phyloP scores from a whole-genome alignment of 2,797 vertebrate genomes.

The Yasuhikotakia modesta region DNA sequence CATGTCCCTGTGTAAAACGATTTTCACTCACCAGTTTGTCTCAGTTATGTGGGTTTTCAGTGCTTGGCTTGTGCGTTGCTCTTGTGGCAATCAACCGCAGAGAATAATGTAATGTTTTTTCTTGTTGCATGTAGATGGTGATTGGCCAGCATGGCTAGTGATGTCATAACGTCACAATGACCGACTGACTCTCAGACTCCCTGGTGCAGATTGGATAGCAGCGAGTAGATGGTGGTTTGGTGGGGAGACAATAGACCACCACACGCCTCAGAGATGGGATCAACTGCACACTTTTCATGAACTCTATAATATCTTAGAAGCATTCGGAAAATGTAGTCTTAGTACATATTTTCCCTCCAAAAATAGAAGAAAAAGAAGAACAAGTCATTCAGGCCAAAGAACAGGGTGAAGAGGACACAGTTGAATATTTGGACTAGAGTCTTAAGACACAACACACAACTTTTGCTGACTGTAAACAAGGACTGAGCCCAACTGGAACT shows the following conservation, averaged over 20 bases:
- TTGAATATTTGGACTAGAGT: too few relatives aligned
- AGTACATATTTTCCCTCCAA: too few relatives aligned
- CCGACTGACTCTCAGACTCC: not conserved
- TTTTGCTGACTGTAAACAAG: too few relatives aligned
- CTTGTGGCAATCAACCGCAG: slow-evolving; percentile 1
- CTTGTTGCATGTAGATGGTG: slow-evolving; percentile 1
- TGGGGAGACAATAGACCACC: not conserved
- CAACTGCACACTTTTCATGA: not conserved
- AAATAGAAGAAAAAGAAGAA: too few relatives aligned
- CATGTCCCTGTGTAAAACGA: slow-evolving; percentile 7
- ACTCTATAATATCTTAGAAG: not conserved
- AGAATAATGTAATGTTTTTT: slow-evolving; percentile 1
- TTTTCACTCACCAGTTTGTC: not conserved
- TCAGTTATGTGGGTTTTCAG: not conserved
- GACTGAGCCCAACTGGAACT: too few relatives aligned
- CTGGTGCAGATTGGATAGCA: not conserved
- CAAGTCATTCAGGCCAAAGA: not conserved
- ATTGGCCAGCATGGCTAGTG: not conserved
- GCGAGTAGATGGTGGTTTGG: not conserved
- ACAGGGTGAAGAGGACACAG: not conserved
- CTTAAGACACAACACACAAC: too few relatives aligned
- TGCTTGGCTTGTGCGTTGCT: not conserved
- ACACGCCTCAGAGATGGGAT: not conserved
- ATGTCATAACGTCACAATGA: not conserved
- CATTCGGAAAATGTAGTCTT: not conserved